These are phyloP conservation scores for Menidia menidia DNA, from an alignment of 2,797 vertebrate species.

Conservation along the genomic window DNA sequence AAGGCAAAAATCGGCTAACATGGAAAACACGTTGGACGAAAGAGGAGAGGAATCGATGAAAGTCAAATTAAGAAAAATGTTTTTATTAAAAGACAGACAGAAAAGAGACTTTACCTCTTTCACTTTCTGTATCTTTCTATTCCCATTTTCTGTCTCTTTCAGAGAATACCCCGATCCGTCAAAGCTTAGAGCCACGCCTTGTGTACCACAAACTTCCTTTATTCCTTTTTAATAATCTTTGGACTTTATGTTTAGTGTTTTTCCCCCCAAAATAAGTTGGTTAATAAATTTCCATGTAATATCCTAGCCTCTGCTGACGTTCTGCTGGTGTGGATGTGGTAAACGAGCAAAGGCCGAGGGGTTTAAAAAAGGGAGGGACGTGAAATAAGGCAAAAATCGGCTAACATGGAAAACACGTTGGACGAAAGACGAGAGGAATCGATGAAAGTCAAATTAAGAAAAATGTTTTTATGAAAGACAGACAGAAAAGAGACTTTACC, in stretches of 20 bases:
- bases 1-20: no score
- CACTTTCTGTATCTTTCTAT: slow-evolving; percentile 12
- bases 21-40: no score
- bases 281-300: slow-evolving; percentile 3
- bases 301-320: background rate
- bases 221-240: slow-evolving; percentile 28
- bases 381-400: no score
- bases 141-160: no score
- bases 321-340: background rate
- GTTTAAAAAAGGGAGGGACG: slow-evolving; percentile 9
- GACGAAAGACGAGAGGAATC: background rate
- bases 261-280: background rate
- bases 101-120: slow-evolving; percentile 19
- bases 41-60: background rate
- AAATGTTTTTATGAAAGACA: slow-evolving; percentile 10
- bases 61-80: slow-evolving; percentile 28
- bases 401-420: no score
- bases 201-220: slow-evolving; percentile 4
- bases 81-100: background rate
- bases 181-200: slow-evolving; percentile 23
- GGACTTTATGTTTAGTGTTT: background rate
- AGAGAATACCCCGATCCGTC: no score
- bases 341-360: background rate
- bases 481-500: slow-evolving; percentile 7
- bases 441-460: slow-evolving; percentile 11